These are phyloP conservation scores for Pangasius krempfi DNA, from an alignment of 2,797 vertebrate species.

Conservation along the genomic window DNA sequence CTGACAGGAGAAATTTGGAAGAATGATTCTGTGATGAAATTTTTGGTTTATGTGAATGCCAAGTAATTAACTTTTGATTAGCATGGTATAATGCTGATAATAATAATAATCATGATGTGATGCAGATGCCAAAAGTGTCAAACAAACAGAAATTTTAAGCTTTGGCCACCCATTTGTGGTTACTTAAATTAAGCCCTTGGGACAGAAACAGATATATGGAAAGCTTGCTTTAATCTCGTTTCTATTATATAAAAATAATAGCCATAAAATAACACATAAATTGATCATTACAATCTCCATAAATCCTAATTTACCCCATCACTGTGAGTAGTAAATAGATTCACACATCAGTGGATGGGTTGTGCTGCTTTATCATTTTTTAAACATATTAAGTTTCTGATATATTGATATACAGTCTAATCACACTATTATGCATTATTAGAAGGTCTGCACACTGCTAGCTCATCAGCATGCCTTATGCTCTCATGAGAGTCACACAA, in stretches of 20 bases:
- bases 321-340: constrained; percentile 8
- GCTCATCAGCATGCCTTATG: neutral
- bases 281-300: neutral
- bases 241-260: constrained; percentile 13
- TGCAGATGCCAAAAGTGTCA: neutral
- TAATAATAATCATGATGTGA: constrained; percentile 18
- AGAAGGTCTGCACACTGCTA: neutral
- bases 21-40: neutral
- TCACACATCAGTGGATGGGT: neutral
- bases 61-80: constrained; percentile 22
- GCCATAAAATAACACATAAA: constrained; percentile 4
- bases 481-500: neutral
- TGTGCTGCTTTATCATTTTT: neutral
- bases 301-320: neutral
- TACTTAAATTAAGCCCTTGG: constrained; percentile 13
- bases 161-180: neutral
- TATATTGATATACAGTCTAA: neutral
- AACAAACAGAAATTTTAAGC: neutral
- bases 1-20: neutral
- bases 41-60: constrained; percentile 3
- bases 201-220: constrained; percentile 2
- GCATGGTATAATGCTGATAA: constrained; percentile 14
- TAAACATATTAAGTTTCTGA: neutral
- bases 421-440: neutral
- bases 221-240: neutral